phyloP scores from a whole-genome alignment of 2,113 vertebrate genomes.

The Martes martes region DNA sequence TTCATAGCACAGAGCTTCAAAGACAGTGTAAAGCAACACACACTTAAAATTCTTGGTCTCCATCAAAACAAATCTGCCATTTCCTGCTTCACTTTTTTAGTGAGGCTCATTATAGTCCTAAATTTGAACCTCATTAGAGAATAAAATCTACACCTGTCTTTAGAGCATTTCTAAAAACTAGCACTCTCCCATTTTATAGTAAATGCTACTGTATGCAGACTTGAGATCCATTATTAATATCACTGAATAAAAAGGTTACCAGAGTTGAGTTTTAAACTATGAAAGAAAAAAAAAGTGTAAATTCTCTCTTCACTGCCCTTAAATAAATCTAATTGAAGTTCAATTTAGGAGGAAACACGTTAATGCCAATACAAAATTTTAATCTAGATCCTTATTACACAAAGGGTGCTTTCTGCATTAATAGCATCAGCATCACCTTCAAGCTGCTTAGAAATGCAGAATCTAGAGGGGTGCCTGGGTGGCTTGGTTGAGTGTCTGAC shows the following conservation, averaged over 20 bases:
- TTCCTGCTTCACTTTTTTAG: constrained; percentile 47
- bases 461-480: background rate
- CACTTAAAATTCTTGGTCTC: constrained; percentile 47
- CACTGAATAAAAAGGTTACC: background rate
- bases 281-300: background rate
- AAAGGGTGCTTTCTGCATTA: background rate
- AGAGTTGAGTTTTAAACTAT: background rate
- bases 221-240: background rate
- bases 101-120: constrained; percentile 6
- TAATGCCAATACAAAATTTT: background rate
- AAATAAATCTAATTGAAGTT: constrained; percentile 6
- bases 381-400: background rate
- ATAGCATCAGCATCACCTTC: background rate
- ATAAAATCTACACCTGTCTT: constrained; percentile 2
- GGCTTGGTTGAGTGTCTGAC: background rate
- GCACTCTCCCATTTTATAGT: background rate
- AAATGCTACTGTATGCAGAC: background rate
- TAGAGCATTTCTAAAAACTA: background rate
- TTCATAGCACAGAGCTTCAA: constrained; percentile 54
- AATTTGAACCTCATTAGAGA: constrained; percentile 44
- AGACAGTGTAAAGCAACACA: constrained; percentile 51
- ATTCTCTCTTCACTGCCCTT: background rate
- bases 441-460: background rate
- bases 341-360: background rate
- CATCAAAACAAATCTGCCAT: constrained; percentile 68